phyloP scores from a whole-genome alignment of 2,113 vertebrate species.

The Rhadina sibilatrix region DNA sequence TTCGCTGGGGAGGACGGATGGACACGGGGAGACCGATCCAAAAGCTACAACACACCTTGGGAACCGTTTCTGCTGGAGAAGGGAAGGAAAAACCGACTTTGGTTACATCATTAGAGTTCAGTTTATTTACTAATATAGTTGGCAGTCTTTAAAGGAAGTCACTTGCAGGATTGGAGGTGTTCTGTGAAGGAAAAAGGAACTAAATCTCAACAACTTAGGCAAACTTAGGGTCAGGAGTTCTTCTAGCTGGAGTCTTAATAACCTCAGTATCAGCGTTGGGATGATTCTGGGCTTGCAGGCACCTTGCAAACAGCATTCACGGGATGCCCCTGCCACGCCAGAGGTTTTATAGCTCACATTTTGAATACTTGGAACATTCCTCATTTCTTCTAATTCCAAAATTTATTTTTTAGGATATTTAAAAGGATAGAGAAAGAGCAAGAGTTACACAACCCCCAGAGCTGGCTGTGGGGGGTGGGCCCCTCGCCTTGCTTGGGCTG shows the following conservation, averaged over 20 bases:
- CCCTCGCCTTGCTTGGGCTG: neutral
- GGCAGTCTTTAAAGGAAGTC: conserved; percentile 69
- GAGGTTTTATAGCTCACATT: conserved; percentile 44
- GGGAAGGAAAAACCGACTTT: conserved; percentile 43
- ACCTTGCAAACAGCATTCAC: neutral
- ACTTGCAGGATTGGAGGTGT: conserved; percentile 52
- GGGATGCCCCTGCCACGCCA: neutral
- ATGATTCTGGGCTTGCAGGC: conserved; percentile 19
- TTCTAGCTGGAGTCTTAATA: conserved; percentile 49
- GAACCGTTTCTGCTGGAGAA: conserved; percentile 39
- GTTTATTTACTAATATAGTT: conserved; percentile 68
- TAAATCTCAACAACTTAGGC: neutral
- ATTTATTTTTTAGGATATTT: conserved; percentile 52
- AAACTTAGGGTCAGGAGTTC: conserved; percentile 45
- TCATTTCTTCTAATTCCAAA: conserved; percentile 61
- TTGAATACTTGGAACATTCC: conserved; percentile 76
- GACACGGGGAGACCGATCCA: conserved; percentile 1
- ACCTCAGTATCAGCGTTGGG: conserved; percentile 7
- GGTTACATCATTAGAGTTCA: conserved; percentile 69
- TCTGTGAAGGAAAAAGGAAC: neutral
- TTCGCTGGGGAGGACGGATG: conserved; percentile 76
- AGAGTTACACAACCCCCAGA: neutral
- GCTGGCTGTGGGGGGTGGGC: neutral
- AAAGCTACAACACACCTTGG: conserved; percentile 31
- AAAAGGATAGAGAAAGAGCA: neutral